These are phyloP conservation scores for Porphyrio hochstetteri DNA, from an alignment of 2,113 vertebrate genomes.

Conservation along the genomic window DNA sequence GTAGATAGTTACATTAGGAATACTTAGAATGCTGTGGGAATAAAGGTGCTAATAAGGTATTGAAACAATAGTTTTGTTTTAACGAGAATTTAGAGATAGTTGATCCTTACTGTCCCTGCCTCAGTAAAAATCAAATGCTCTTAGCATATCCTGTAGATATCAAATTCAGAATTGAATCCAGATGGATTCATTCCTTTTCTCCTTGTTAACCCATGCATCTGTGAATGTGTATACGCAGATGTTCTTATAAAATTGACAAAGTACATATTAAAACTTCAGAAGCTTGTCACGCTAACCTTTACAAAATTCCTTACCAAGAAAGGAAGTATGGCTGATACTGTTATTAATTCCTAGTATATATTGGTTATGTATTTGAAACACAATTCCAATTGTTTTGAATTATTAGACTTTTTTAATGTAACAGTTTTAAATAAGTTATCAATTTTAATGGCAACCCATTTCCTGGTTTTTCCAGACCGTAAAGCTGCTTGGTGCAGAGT, in stretches of 20 bases:
- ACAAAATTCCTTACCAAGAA: background rate
- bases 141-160: background rate
- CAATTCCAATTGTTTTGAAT: background rate
- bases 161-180: background rate
- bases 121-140: background rate
- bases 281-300: background rate
- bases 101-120: background rate
- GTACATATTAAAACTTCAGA: constrained; percentile 4
- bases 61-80: background rate
- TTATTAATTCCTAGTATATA: background rate
- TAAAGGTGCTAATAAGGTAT: background rate
- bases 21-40: background rate
- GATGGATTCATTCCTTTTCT: background rate
- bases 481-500: background rate
- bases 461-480: background rate
- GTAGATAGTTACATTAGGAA: background rate
- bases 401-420: background rate
- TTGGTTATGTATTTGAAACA: background rate
- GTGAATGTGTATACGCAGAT: background rate
- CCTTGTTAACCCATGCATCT: background rate
- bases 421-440: background rate
- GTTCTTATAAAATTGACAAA: constrained; percentile 7
- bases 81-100: background rate
- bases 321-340: background rate
- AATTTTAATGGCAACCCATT: background rate